Evolutionary conservation across 2,113 vertebrate genomes (phyloP), one percentile per base, ranked within the genome.

Genomic region (Ciconia boyciana): DNA sequence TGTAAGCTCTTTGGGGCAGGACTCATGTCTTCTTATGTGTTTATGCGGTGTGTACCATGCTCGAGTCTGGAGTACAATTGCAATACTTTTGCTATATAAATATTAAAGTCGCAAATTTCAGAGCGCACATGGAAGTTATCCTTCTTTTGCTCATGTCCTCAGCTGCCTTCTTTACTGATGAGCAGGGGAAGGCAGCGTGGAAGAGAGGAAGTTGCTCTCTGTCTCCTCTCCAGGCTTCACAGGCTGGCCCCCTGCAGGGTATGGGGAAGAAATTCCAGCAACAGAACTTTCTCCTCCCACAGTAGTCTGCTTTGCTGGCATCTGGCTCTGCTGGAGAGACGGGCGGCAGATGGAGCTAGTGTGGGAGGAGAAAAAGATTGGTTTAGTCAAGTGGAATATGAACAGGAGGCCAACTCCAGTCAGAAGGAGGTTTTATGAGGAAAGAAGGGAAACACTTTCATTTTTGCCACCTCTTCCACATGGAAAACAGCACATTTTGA

Each of bases 321-420:
- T 93, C 91, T 95, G 95, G 87, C 94, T 97, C 75, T 97, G 80
- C 91, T 97, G 97, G 95, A 96, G 94, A 95, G 93, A 94, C 81
- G 43, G 89, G 96, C 92, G 13, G 96, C 96, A 97, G 97, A 97
- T 97, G 97, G 97, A 96, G 96, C 96, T 97, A 94, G 94, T 95
- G 94, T 96, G 93, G 88, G 95, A 97, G 91, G 96, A 95, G 93
- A 92, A 80, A 82, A 94, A 95, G 80, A 85, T 93, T 91, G 92
- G 88, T 89, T 91, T 93, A 93, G 90, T 97, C 96, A 96, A 93
- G 91, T 96, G 91, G 94, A 96, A 79, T 92, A 95, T 65, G 88
- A 96, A 87, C 95, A 95, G 94, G 92, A 96, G 94, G 95, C 87
- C 96, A 97, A 39, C 83, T 90, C 58, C 80, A 94, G 83, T 91